Evolutionary conservation across 1,140 invertebrate genomes (phyloP).

Genomic region (Zaprionus kolodkinae): DNA sequence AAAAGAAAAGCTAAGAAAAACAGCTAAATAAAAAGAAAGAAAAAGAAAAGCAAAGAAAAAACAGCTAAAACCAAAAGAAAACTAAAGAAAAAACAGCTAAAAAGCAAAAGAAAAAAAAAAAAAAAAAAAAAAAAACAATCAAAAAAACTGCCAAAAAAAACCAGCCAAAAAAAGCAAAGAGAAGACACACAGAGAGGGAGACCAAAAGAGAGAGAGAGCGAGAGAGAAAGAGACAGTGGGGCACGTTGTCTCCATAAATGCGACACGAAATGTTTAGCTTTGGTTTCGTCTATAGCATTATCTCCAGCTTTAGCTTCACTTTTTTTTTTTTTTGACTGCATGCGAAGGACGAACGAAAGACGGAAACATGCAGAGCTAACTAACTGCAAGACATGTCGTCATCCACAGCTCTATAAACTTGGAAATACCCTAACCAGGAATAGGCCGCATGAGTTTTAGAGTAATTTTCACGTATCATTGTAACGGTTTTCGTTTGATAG

Average conservation of each 20-base stretch:
- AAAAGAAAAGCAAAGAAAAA: not conserved
- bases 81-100: not conserved
- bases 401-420: constrained; percentile 10
- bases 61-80: not conserved
- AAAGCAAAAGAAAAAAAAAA: not conserved
- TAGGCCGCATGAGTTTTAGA: not conserved
- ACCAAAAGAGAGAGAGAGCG: no score
- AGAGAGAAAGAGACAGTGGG: not conserved
- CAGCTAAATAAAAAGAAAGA: constrained; percentile 14
- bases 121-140: no score
- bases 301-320: constrained; percentile 37
- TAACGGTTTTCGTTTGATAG: no score
- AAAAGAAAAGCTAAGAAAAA: constrained; percentile 17
- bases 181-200: not conserved
- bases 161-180: constrained; percentile 26
- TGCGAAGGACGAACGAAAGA: constrained; percentile 61
- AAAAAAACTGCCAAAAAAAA: constrained; percentile 31
- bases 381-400: constrained; percentile 63
- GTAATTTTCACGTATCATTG: no score
- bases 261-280: constrained; percentile 77
- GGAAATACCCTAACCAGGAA: not conserved
- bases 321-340: constrained; percentile 34
- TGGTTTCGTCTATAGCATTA: constrained; percentile 26
- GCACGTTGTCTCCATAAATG: constrained; percentile 80
- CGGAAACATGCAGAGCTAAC: constrained; percentile 63